A percentile compares a stretch with the other conserved stretches of the same genome.
These are phyloP conservation scores for Paramormyrops kingsleyae DNA, from an alignment of 2,113 vertebrate species.

Conservation along the genomic window DNA sequence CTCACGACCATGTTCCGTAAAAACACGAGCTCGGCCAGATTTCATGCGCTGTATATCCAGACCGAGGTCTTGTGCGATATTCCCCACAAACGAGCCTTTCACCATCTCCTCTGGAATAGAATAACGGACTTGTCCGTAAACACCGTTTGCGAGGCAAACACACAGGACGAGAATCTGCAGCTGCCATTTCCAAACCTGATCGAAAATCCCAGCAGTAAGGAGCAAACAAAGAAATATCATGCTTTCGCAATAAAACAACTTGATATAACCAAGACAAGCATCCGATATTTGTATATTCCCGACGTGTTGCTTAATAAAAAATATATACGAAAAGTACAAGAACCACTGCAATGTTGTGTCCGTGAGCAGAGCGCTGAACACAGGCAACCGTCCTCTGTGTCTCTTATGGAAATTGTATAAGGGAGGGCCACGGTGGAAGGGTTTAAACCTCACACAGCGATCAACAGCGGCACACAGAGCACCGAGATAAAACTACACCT, in stretches of 20 bases:
- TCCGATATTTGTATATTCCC: background rate
- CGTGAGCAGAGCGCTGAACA: background rate
- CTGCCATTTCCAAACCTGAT: background rate
- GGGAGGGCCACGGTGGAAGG: background rate
- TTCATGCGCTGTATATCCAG: background rate
- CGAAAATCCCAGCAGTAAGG: background rate
- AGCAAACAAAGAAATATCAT: background rate
- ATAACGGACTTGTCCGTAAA: background rate
- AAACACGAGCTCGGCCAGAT: background rate
- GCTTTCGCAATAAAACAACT: background rate
- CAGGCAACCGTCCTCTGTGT: background rate
- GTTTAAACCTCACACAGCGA: background rate
- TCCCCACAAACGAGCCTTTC: background rate
- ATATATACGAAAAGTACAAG: background rate
- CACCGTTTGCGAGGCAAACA: background rate
- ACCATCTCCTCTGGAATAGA: background rate
- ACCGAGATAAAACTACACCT: background rate
- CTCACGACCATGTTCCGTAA: background rate
- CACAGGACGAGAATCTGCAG: background rate
- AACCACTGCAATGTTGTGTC: background rate
- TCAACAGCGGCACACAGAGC: background rate
- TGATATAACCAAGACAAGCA: background rate
- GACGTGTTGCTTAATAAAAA: background rate
- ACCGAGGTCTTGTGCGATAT: background rate
- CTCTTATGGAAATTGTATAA: background rate